Evolutionary conservation across 1,140 invertebrate species (phyloP), one percentile per base, ranked within the genome.

Genomic region (Centruroides sculpturatus): DNA sequence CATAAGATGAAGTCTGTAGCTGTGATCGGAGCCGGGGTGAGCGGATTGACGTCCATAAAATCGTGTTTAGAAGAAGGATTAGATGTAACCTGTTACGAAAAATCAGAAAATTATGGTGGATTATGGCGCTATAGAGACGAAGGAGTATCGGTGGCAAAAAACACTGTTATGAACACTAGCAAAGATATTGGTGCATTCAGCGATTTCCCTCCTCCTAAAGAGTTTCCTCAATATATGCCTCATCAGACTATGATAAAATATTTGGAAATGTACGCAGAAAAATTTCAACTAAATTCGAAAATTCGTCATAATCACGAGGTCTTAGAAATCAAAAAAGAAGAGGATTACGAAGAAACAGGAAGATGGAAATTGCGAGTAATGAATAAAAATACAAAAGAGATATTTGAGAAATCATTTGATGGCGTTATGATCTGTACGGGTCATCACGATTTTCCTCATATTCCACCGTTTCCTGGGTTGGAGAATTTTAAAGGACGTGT

Each of bases 121-220:
- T 68, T 80, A 3, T 79, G 78, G 79, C 75, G 76, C 56, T 80
- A 76, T 63, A 36, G 69, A 35, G 70, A 74, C 6, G 64, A 72
- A 8, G 60, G 66, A 6, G 70, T 62, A 63, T 72, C 50, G 68
- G 66, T 66, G 1, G 65, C 60, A 57, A 59, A 64, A n/a, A 60
- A 49, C 7, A 66, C 66, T 9, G 46, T 75, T 2, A 75, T 75
- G 55, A 76, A 75, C 60, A 75, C 71, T 0, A 74, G 72, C 59
- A 76, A 75, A 62, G 75, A 77, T 66, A 75, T 76, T 72, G 72
- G 72, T 68, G 70, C 74, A 7, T 76, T 72, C 62, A 74, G 72
- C 56, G 74, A 76, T 64, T 76, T 69, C 57, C 74, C 74, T 0
- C 70, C 71, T 7, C 71, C 74, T 0, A 52, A 54, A 9, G 68